Evolutionary conservation across 2,797 vertebrate species (phyloP).

Genomic region (Mormyrops attenuatus): DNA sequence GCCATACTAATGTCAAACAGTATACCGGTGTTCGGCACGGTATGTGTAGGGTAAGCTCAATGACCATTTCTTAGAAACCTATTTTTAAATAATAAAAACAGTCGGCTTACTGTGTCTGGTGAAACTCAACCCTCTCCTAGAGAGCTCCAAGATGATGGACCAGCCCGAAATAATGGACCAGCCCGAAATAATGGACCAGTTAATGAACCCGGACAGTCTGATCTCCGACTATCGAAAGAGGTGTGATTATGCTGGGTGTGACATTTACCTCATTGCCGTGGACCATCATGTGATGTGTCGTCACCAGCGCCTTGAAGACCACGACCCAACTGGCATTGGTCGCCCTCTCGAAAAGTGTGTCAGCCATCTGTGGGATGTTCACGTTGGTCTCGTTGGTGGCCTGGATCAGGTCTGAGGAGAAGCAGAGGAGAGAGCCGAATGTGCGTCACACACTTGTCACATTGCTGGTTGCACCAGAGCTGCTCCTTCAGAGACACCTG

Average conservation of each 20-base stretch:
- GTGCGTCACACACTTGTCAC: background rate
- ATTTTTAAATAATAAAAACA: background rate
- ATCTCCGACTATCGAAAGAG: background rate
- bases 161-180: background rate
- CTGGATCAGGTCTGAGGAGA: conserved; percentile 81
- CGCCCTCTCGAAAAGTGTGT: conserved; percentile 90
- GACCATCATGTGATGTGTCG: conserved; percentile 97
- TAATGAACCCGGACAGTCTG: background rate
- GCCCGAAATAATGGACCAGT: background rate
- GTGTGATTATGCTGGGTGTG: background rate
- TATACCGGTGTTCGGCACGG: background rate
- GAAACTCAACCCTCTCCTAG: background rate
- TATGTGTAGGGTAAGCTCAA: background rate
- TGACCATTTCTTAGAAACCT: background rate
- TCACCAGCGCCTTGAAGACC: conserved; percentile 95
- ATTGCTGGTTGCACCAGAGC: background rate
- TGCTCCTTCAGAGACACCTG: background rate
- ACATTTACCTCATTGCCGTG: conserved; percentile 88
- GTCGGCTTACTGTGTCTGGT: background rate
- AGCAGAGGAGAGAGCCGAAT: background rate
- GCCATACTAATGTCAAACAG: background rate
- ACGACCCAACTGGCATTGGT: conserved; percentile 99
- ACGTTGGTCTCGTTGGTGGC: conserved; percentile 94
- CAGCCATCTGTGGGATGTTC: conserved; percentile 95
- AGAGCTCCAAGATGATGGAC: background rate